Conservation (phyloP, 2,888 invertebrate genomes). For the Podabrus alpinus region DNA sequence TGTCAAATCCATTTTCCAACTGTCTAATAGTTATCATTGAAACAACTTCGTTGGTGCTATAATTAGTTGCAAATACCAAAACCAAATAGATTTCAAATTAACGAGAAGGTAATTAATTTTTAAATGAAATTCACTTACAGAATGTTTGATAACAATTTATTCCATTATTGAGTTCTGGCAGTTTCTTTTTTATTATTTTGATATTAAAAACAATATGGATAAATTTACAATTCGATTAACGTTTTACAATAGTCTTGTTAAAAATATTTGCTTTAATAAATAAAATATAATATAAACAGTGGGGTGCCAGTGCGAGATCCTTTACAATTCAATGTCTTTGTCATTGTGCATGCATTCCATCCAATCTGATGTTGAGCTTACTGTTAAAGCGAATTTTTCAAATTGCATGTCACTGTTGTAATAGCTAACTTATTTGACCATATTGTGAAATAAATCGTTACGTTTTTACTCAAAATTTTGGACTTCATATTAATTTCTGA, state of each 20-base stretch:
- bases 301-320: neutral
- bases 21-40: conserved; percentile 2
- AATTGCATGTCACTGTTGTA: neutral
- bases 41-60: neutral
- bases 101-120: neutral
- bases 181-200: neutral
- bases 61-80: neutral
- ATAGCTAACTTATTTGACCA: neutral
- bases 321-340: neutral
- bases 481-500: too few species aligned
- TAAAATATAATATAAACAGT: neutral
- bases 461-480: neutral
- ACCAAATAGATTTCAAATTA: neutral
- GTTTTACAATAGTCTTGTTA: neutral
- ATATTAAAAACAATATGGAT: neutral
- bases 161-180: neutral
- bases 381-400: neutral
- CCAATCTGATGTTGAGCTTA: neutral
- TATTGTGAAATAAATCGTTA: neutral
- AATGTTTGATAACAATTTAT: neutral
- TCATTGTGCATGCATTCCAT: neutral
- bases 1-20: neutral
- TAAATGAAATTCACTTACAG: neutral
- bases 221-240: neutral
- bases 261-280: neutral